Evolutionary conservation across 2,888 invertebrate species (phyloP), one percentile per base, ranked within the genome.

Genomic region (Oscheius sp.): DNA sequence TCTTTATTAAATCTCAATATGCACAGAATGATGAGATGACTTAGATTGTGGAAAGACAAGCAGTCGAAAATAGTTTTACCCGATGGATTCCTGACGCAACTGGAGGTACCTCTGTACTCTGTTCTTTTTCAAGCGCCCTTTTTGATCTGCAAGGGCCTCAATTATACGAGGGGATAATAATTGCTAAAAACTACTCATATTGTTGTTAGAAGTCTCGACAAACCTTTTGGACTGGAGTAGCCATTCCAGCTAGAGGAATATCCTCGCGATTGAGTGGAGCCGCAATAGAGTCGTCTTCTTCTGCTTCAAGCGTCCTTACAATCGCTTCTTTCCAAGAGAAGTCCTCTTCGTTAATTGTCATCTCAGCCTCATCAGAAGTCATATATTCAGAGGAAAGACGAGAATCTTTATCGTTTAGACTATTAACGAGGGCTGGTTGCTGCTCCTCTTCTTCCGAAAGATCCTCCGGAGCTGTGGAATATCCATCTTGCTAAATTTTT

Each of bases 381-480:
- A 55, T n/a, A 55, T 55, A 55, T 55, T 55, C 55, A 12, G 31
- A 31, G 12, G 31, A 31, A 12, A 53, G 15, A 29, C 53, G 53
- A 20, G 34, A 34, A 4, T 55, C 55, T 20, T 55, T 33, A 34
- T 55, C 55, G 17, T 31, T 42, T 42, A 17, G n/a, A 20, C n/a
- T 12, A 3, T 20, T 8, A 3, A 20, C n/a, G 4, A 15, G n/a
- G 12, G 37, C 20, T n/a, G 12, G n/a, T 34, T 15, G 55, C 3
- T 3, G 23, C 20, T 48, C 34, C 10, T 55, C 55, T 55, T 55
- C 55, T 34, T 55, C 55, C 15, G 55, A 55, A 6, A 34, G 5
- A 55, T 55, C 55, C 34, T 55, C 55, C 5, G 55, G 55, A 17
- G 55, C 55, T 17, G 55, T 55, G 6, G 55, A 55, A n/a, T 55